Conservation (phyloP, 2,888 invertebrate species). For the Tetanocera ferruginea region DNA sequence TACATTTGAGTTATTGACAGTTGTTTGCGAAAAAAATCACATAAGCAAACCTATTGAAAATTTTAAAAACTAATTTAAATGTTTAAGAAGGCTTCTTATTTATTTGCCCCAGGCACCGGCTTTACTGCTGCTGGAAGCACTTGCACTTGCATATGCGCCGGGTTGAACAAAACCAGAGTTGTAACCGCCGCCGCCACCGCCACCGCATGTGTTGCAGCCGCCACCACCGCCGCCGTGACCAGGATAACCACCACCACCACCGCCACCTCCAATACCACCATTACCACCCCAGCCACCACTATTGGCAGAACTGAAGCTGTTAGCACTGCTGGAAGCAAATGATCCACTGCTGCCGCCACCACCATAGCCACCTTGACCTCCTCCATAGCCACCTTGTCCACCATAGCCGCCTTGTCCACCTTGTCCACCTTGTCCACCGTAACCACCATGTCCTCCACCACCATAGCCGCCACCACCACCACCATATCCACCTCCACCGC, state of each 20-base stretch:
- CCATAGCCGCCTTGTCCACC: slow-evolving; percentile 29
- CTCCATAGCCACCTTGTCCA: slow-evolving; percentile 28
- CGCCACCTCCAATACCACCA: slow-evolving; percentile 32
- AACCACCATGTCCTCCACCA: slow-evolving; percentile 1
- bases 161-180: slow-evolving; percentile 12
- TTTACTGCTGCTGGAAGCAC: slow-evolving; percentile 30
- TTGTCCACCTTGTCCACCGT: slow-evolving; percentile 16
- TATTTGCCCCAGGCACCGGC: slow-evolving; percentile 35
- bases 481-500: neutral
- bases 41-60: too few relatives aligned
- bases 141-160: slow-evolving; percentile 29
- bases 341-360: slow-evolving; percentile 3
- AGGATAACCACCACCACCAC: slow-evolving; percentile 26
- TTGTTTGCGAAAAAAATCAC: too few relatives aligned
- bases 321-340: slow-evolving; percentile 35
- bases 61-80: too few relatives aligned
- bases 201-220: slow-evolving; percentile 3
- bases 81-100: too few relatives aligned
- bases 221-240: slow-evolving; percentile 30
- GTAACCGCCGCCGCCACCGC: slow-evolving; percentile 22
- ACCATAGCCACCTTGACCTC: neutral
- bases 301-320: slow-evolving; percentile 33
- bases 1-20: too few relatives aligned
- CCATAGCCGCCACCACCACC: slow-evolving; percentile 4
- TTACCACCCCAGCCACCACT: slow-evolving; percentile 30